Evolutionary conservation across 2,797 vertebrate species (phyloP), one percentile per base, ranked within the genome.

Genomic region (Enteromius mattozi): DNA sequence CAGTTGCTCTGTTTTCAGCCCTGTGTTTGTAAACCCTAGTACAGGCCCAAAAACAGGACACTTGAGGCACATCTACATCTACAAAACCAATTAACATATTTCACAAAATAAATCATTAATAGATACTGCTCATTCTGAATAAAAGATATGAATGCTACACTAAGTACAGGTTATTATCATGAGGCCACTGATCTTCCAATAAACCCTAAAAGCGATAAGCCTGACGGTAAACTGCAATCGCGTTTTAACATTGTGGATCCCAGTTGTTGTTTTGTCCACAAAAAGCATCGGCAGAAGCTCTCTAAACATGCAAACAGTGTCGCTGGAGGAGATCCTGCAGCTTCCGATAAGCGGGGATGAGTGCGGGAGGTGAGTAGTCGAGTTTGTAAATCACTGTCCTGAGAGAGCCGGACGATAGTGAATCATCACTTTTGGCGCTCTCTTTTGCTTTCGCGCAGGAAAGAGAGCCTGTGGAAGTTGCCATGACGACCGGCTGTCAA

Each of bases 401-500:
- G 85, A 80, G 86, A 90, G 86, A 85, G 86, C 69, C 79, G 83
- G 86, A 63, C 47, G 77, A 71, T 89, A 84, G 86, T 24, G 75
- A 78, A 80, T 68, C 40, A 24, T 12, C 81, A 81, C 61, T 27
- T 42, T 78, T 85, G 51, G 68, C 49, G 21, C 37, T 51, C 19
- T 84, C 63, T 54, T 24, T 35, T 66, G 21, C 78, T 68, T 71
- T 35, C 8, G 40, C 40, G 37, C 72, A 70, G 66, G 21, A 82
- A 86, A 89, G 89, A 92, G 88, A 85, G 89, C 89, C 91, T 90
- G 91, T 90, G 90, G 90, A 91, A 89, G 96, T 97, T 97, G 92
- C 96, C 94, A 96, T 96, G 95, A 94, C 89, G 93, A 94, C 91
- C 71, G 88, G 90, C 93, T 94, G 94, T 90, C 94, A 95, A 91